Evolutionary conservation across 37 sponge, comb jelly and placozoan genomes (phyloP).

Genomic region (Crambe crambe): DNA sequence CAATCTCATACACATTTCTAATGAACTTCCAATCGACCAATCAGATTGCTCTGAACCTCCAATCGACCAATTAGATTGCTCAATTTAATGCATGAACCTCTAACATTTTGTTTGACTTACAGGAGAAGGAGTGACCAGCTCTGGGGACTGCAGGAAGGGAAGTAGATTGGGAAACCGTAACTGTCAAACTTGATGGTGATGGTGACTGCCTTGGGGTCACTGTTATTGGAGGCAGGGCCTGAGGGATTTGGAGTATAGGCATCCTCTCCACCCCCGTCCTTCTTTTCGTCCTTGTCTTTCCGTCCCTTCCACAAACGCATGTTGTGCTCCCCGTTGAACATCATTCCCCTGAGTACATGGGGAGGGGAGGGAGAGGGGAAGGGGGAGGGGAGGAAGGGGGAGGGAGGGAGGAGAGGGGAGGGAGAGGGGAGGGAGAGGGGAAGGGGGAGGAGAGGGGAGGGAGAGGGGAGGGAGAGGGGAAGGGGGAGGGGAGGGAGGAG

Average conservation of each 20-base stretch:
- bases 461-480: not conserved
- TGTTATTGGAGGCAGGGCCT: slow-evolving; percentile 71
- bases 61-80: not conserved
- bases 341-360: slow-evolving; percentile 37
- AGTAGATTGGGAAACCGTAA: slow-evolving; percentile 72
- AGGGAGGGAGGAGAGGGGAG: not conserved
- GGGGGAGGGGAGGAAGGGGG: not conserved
- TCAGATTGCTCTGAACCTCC: not conserved
- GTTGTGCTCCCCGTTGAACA: slow-evolving; percentile 50
- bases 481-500: not conserved
- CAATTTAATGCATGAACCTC: too few species aligned
- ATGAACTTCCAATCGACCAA: not conserved
- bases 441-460: not conserved
- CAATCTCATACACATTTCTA: too few species aligned
- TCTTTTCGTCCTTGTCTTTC: slow-evolving; percentile 21
- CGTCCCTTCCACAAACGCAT: slow-evolving; percentile 63
- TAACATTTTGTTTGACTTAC: not conserved
- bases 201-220: slow-evolving; percentile 53
- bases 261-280: not conserved
- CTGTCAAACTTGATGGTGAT: slow-evolving; percentile 63
- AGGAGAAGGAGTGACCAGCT: slow-evolving; percentile 20
- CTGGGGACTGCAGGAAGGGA: slow-evolving; percentile 51
- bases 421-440: not conserved
- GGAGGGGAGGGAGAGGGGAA: not conserved
- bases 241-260: slow-evolving; percentile 48